A percentile compares a stretch with the other conserved stretches of the same genome.
Evolutionary conservation across 2,113 vertebrate species (phyloP).

Genomic region (Ploceus nigricollis): DNA sequence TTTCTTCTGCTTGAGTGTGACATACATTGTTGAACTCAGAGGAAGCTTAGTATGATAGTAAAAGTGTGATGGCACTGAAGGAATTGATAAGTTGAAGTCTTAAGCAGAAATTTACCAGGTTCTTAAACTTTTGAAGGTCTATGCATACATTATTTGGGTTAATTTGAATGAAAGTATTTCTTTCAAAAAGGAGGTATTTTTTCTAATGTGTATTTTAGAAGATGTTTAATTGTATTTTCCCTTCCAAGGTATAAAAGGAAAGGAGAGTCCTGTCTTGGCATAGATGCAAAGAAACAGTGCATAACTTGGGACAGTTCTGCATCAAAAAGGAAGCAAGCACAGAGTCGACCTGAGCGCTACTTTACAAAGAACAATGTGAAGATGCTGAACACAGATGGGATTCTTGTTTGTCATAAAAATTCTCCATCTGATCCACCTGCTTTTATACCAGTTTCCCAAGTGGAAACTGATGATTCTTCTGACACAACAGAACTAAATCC

Average conservation of each 20-base stretch:
- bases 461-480: conserved; percentile 10
- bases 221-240: not conserved
- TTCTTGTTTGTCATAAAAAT: conserved; percentile 28
- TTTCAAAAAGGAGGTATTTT: not conserved
- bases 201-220: not conserved
- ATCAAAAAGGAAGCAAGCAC: conserved; percentile 69
- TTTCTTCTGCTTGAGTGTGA: not conserved
- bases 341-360: conserved; percentile 77
- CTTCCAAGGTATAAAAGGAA: conserved; percentile 86
- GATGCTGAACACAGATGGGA: conserved; percentile 63
- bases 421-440: not conserved
- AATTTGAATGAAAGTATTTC: not conserved
- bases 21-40: not conserved
- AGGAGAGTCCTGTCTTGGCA: conserved; percentile 84
- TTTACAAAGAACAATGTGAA: conserved; percentile 75
- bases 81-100: not conserved
- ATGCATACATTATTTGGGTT: not conserved
- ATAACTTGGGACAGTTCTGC: conserved; percentile 80
- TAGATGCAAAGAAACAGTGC: conserved; percentile 79
- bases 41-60: not conserved
- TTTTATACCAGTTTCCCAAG: conserved; percentile 74
- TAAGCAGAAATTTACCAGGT: not conserved
- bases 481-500: conserved; percentile 76
- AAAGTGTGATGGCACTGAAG: not conserved
- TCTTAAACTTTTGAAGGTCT: not conserved